Percentiles rank a stretch among this genome's conserved stretches.
phyloP scores from a whole-genome alignment of 2,797 vertebrate species.

The Rachycentron canadum region DNA sequence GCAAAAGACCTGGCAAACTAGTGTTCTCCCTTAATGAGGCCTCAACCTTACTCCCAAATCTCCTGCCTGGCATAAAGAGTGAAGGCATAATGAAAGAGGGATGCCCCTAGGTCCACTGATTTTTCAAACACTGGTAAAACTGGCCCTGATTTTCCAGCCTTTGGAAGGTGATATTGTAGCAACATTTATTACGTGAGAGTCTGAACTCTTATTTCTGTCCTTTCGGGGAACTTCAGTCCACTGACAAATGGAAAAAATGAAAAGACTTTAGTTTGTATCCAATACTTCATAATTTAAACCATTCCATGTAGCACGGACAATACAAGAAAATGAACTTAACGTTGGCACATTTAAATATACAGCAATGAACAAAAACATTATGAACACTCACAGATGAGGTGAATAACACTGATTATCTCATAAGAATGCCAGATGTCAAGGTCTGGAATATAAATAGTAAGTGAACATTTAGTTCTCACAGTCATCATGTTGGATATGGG shows the following conservation, averaged over 20 bases:
- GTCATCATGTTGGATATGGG: background rate
- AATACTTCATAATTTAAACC: slow-evolving; percentile 7
- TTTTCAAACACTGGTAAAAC: slow-evolving; percentile 45
- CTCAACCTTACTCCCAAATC: slow-evolving; percentile 35
- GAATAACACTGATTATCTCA: background rate
- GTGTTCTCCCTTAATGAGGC: slow-evolving; percentile 35
- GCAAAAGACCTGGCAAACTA: slow-evolving; percentile 57
- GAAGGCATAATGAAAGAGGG: slow-evolving; percentile 32
- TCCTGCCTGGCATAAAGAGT: slow-evolving; percentile 46
- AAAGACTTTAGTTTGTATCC: background rate
- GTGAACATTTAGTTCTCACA: background rate
- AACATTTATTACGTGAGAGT: slow-evolving; percentile 15
- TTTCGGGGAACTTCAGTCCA: background rate
- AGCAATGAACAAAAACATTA: background rate
- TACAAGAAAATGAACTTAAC: background rate
- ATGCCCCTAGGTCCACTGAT: slow-evolving; percentile 20
- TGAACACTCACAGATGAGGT: background rate
- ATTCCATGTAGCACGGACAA: slow-evolving; percentile 2
- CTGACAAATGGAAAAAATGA: background rate
- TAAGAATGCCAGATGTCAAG: background rate
- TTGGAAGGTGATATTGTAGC: slow-evolving; percentile 17
- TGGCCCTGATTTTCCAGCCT: slow-evolving; percentile 44
- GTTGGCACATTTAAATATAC: background rate
- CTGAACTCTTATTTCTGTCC: slow-evolving; percentile 5
- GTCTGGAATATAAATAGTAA: background rate